Evolutionary conservation across 1,140 invertebrate genomes (phyloP), one percentile per base, ranked within the genome.

Genomic region (Oscheius sp.): DNA sequence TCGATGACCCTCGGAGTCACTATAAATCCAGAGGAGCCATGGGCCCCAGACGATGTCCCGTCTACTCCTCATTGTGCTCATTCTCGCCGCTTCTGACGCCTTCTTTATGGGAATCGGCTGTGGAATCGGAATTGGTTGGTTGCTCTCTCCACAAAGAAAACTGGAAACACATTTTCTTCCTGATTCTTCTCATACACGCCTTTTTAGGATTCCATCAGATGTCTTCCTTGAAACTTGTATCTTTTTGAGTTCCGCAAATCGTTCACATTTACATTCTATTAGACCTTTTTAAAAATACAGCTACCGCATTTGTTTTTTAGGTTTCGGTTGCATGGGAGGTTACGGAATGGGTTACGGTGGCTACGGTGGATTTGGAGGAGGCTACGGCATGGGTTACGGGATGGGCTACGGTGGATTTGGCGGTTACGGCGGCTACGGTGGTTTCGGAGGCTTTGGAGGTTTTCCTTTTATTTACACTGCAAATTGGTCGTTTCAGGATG

Each of bases 101-200:
- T 55, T 55, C 49, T 55, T 55, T 26, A 55, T 55, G 49, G 49
- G 49, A 55, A 55, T 55, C 15, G 49, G 49, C 23, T 55, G 49
- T 55, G 23, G 49, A 7, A 55, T 55, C 7, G 23, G 49, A 13
- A 55, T 55, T 4, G 49, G 49, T 55, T 4, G 23, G 38, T 42
- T 42, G 7, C 38, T 10, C 7, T n/a, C n/a, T n/a, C 7, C n/a
- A 42, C 7, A 42, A 42, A 42, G n/a, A 42, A 42, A 42, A 10
- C 7, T 10, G 38, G 38, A 10, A 42, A 42, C 38, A n/a, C 38
- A n/a, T 10, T 42, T n/a, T 42, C 10, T 42, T 42, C n/a, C 38
- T n/a, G n/a, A n/a, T n/a, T n/a, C 10, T 42, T 42, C n/a, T n/a
- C n/a, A n/a, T n/a, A n/a, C n/a, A n/a, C n/a, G n/a, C n/a, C n/a